These are phyloP conservation scores for Yasuhikotakia modesta DNA, from an alignment of 2,797 vertebrate species.

Conservation along the genomic window DNA sequence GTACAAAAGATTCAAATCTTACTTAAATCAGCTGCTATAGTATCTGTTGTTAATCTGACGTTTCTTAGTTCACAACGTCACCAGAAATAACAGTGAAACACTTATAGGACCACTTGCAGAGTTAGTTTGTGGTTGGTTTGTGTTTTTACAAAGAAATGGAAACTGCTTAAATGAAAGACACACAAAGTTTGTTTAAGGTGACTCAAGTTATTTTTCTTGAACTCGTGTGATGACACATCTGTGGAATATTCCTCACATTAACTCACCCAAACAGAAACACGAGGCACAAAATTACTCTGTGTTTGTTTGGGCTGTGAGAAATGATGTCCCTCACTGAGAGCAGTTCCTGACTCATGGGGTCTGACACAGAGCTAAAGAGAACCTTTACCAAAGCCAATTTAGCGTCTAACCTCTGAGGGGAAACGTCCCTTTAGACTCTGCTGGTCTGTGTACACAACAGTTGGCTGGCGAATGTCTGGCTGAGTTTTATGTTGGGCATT, in stretches of 20 bases:
- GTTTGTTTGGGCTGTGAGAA: not conserved
- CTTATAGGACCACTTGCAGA: too few relatives aligned
- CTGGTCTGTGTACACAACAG: constrained; percentile 27
- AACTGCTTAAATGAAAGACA: too few relatives aligned
- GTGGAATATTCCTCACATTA: too few relatives aligned
- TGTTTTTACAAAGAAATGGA: too few relatives aligned
- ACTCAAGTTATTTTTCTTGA: not conserved
- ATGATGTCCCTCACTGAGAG: not conserved
- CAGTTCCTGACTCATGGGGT: constrained; percentile 15
- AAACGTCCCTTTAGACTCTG: constrained; percentile 24
- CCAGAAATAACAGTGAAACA: too few relatives aligned
- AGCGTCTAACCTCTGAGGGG: not conserved
- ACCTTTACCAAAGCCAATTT: not conserved
- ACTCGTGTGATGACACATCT: too few relatives aligned
- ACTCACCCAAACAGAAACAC: not conserved
- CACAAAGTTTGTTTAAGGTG: not conserved
- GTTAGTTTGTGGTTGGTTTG: too few relatives aligned
- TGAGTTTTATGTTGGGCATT: constrained; percentile 23
- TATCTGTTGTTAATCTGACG: too few relatives aligned
- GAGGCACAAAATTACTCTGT: not conserved
- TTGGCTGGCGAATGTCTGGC: not conserved
- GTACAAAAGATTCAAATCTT: too few relatives aligned
- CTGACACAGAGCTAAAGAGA: constrained; percentile 5
- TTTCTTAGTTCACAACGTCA: too few relatives aligned
- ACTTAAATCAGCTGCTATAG: too few relatives aligned